Conservation (phyloP, 1,140 invertebrate species). For the Belonocnema kinseyi region DNA sequence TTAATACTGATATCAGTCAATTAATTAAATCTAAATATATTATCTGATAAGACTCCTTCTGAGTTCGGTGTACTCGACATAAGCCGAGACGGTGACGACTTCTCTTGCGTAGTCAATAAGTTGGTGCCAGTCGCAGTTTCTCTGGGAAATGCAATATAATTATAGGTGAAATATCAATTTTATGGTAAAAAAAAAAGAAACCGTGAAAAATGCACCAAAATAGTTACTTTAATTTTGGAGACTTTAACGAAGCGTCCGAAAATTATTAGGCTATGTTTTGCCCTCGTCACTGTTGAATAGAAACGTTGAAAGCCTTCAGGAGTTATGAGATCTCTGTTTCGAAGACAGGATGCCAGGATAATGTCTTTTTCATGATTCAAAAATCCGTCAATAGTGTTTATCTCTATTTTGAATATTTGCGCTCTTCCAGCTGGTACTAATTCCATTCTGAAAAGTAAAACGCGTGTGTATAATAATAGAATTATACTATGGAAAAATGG, state of each 20-base stretch:
- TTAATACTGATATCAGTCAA: no score
- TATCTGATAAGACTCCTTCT: no score
- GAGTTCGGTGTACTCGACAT: no score
- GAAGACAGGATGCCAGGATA: conserved; percentile 1
- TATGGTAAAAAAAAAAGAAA: no score
- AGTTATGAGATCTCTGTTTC: background rate
- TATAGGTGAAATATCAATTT: no score
- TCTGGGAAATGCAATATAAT: no score
- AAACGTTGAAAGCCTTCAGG: background rate
- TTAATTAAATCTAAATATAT: no score
- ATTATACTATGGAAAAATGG: no score
- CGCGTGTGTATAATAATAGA: no score
- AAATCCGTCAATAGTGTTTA: background rate
- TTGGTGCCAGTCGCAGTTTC: no score
- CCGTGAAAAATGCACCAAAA: background rate
- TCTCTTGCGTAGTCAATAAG: no score
- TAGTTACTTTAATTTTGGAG: background rate
- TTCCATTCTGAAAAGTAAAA: background rate
- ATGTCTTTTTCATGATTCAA: conserved; percentile 7
- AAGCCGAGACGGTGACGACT: no score
- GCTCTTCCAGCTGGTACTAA: background rate
- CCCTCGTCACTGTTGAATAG: background rate
- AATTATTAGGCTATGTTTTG: background rate
- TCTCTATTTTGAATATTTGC: background rate
- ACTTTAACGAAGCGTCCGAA: conserved; percentile 1